A percentile compares a stretch with the other conserved stretches of the same genome.
These are phyloP conservation scores for Lissocephala sabroskyi DNA, from an alignment of 2,888 invertebrate genomes.

Conservation along the genomic window DNA sequence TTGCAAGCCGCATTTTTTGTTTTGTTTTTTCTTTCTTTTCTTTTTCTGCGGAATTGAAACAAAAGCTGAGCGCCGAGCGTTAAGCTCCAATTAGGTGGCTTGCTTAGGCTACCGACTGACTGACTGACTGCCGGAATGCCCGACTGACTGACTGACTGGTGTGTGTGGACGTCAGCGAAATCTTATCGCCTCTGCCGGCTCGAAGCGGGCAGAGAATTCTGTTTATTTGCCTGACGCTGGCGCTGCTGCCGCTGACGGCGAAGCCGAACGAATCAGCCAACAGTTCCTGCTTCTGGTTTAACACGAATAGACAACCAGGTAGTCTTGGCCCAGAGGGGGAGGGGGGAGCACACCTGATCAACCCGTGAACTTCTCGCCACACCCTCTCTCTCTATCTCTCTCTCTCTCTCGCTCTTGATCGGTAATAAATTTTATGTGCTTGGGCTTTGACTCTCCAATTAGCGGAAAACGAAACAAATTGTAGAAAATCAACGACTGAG, in stretches of 20 bases:
- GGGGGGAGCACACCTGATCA: conserved; percentile 53
- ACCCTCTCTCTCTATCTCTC: conserved; percentile 1
- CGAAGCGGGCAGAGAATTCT: conserved; percentile 46
- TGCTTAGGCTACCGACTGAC: no score
- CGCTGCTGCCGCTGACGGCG: conserved; percentile 14
- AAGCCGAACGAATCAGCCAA: conserved; percentile 39
- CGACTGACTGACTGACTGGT: conserved; percentile 19
- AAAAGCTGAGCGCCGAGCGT: conserved; percentile 56
- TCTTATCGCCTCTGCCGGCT: conserved; percentile 47
- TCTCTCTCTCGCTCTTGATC: conserved; percentile 4
- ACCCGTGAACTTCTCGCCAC: conserved; percentile 9
- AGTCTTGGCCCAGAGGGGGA: conserved; percentile 13
- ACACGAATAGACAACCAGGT: conserved; percentile 12
- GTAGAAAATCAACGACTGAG: conserved; percentile 28
- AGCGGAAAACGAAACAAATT: conserved; percentile 48
- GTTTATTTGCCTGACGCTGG: conserved; percentile 43
- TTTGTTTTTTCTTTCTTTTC: no score
- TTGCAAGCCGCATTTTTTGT: no score
- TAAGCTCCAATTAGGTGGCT: conserved; percentile 60
- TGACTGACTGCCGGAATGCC: conserved; percentile 15
- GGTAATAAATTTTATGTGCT: conserved; percentile 3
- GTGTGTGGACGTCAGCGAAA: conserved; percentile 62
- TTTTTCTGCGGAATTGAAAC: conserved; percentile 64
- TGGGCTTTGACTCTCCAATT: conserved; percentile 39
- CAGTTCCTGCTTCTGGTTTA: conserved; percentile 66